Percentiles rank a stretch among this genome's conserved stretches.
These are phyloP conservation scores for Mormyrus proboscirostris DNA, from an alignment of 2,797 vertebrate species.

Conservation along the genomic window DNA sequence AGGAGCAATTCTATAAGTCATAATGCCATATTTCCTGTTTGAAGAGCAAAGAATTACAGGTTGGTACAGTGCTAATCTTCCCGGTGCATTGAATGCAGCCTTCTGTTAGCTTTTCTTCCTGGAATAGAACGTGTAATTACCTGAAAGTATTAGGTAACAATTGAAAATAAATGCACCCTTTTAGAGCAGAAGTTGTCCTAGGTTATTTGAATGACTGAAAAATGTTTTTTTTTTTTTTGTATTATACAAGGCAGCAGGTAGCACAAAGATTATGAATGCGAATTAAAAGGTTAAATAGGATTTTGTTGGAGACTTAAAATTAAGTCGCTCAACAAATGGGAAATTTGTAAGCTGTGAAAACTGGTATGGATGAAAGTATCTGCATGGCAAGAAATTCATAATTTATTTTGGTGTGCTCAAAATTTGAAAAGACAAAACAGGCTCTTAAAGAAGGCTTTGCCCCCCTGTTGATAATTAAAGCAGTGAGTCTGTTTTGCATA, in stretches of 20 bases:
- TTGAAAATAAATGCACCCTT: not conserved
- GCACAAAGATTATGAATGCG: too few species aligned
- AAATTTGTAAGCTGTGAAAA: not conserved
- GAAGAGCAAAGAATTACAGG: not conserved
- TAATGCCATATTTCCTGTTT: not conserved
- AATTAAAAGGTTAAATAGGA: conserved; percentile 3
- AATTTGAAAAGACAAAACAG: not conserved
- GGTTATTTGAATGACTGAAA: not conserved
- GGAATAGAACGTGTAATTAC: not conserved
- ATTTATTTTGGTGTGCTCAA: not conserved
- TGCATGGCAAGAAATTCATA: not conserved
- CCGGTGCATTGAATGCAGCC: not conserved
- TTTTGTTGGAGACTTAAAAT: conserved; percentile 3
- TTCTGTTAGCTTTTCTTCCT: not conserved
- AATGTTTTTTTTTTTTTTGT: not conserved
- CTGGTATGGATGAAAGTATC: not conserved
- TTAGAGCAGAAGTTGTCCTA: not conserved
- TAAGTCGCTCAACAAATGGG: conserved; percentile 2
- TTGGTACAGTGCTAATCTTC: conserved; percentile 5
- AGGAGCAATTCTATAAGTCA: not conserved
- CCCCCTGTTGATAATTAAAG: not conserved
- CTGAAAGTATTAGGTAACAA: not conserved
- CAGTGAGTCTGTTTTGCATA: not conserved
- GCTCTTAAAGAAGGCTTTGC: not conserved
- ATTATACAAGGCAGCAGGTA: not conserved